A percentile compares a stretch with the other conserved stretches of the same genome.
phyloP scores from a whole-genome alignment of 2,113 vertebrate species.

The Pseudopipra pipra region DNA sequence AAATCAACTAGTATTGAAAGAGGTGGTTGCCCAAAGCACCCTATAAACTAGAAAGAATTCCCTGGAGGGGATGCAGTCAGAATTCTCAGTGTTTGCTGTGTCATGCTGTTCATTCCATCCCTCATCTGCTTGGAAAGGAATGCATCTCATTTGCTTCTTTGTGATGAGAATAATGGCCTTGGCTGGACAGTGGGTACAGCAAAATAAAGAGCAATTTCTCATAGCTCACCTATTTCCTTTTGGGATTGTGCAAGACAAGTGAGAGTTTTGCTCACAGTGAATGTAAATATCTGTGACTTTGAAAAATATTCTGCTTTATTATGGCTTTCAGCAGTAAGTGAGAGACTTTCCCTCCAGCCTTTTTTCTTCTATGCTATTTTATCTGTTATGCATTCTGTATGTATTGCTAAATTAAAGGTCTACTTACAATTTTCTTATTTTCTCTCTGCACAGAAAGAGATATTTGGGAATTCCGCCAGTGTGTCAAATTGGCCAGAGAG shows the following conservation, averaged over 20 bases:
- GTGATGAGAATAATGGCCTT: neutral
- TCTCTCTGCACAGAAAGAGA: conserved; percentile 81
- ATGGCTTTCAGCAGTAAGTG: neutral
- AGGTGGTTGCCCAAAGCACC: neutral
- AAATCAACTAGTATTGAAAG: neutral
- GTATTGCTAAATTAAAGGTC: neutral
- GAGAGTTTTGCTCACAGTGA: neutral
- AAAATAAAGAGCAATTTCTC: neutral
- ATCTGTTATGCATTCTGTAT: neutral
- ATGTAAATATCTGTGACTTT: neutral
- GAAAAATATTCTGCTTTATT: neutral
- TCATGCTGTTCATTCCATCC: neutral
- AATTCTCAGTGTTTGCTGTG: neutral
- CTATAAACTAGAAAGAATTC: neutral
- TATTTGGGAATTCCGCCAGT: conserved; percentile 85
- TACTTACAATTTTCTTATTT: conserved; percentile 1
- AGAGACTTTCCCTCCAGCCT: neutral
- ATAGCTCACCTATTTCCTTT: neutral
- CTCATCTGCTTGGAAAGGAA: neutral
- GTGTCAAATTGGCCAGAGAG: conserved; percentile 87
- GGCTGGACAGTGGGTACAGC: neutral
- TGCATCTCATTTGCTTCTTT: neutral
- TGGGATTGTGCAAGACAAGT: neutral
- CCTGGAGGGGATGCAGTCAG: neutral
- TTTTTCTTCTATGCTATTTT: neutral